Conservation (phyloP, 1,140 invertebrate genomes). For the Bombus waltoni region DNA sequence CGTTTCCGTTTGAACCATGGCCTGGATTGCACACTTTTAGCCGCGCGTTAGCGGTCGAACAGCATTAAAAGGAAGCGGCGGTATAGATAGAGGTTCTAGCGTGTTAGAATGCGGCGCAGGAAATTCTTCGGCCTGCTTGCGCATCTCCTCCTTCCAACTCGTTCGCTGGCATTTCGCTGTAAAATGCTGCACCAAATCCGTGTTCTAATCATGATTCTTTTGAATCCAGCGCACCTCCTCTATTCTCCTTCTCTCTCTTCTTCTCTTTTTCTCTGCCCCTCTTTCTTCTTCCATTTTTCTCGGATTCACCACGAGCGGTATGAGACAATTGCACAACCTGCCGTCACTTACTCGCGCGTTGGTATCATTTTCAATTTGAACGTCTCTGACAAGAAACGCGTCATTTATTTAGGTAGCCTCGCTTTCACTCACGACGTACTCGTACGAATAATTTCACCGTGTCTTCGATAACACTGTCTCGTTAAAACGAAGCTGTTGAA, state of each 20-base stretch:
- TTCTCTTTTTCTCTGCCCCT: not conserved
- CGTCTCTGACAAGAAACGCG: not conserved
- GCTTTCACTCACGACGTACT: too few species aligned
- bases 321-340: constrained; percentile 26
- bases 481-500: too few species aligned
- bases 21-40: constrained; percentile 30
- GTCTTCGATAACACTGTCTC: too few species aligned
- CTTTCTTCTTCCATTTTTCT: not conserved
- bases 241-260: constrained; percentile 5
- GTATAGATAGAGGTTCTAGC: constrained; percentile 26
- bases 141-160: constrained; percentile 32
- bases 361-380: not conserved
- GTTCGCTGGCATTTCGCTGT: constrained; percentile 36
- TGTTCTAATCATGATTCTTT: constrained; percentile 63
- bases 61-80: constrained; percentile 32
- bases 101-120: constrained; percentile 56
- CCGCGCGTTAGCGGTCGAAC: constrained; percentile 13
- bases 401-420: not conserved
- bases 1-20: not conserved
- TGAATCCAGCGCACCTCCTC: constrained; percentile 35
- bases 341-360: not conserved
- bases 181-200: constrained; percentile 47
- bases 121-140: constrained; percentile 49
- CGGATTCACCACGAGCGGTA: not conserved
- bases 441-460: too few species aligned